Evolutionary conservation across 2,113 vertebrate genomes (phyloP), one percentile per base, ranked within the genome.

Genomic region (Tinamus guttatus): DNA sequence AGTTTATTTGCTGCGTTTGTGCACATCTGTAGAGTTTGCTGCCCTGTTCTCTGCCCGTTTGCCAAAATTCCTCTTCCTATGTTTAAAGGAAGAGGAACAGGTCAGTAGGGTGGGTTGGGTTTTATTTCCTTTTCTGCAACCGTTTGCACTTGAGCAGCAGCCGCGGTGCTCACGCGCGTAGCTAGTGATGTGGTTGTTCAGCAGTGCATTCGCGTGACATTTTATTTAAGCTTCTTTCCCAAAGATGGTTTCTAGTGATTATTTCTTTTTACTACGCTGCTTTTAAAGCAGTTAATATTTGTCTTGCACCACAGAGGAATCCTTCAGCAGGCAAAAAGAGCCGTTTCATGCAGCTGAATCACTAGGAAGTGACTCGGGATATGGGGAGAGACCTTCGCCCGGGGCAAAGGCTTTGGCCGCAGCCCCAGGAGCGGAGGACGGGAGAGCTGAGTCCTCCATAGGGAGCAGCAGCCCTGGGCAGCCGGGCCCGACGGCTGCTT

Each of bases 381-480:
- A 2, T 40, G 10, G 38, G n/a, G 76, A 30, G 25, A 32, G 47
- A 28, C 63, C 6, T 36, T 58, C 15, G 27, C 7, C 14, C 15
- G 34, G 52, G 82, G n/a, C 69, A 74, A 21, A 32, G 47, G 41
- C 47, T 64, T 78, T 36, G 69, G 34, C 52, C 56, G 28, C 54
- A 52, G 41, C 41, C 25, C n/a, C 0, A 1, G 28, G 25, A 22
- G 5, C 28, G 59, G 24, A 43, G 51, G 43, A 15, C 0, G 2
- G 3, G 11, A 28, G 40, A 34, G 13, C 4, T 9, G 4, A 65
- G 2, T 6, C 40, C 13, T 11, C 13, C 5, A 14, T 5, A 0
- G 8, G 13, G 73, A 60, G 82, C 30, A n/a, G 54, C 4, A 0
- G 41, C 38, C 45, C 0, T 3, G 32, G 43, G 4, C 20, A 34